Percentiles rank a stretch among this genome's conserved stretches.
Conservation (phyloP, 1,140 invertebrate species). For the Drosophila erecta region DNA sequence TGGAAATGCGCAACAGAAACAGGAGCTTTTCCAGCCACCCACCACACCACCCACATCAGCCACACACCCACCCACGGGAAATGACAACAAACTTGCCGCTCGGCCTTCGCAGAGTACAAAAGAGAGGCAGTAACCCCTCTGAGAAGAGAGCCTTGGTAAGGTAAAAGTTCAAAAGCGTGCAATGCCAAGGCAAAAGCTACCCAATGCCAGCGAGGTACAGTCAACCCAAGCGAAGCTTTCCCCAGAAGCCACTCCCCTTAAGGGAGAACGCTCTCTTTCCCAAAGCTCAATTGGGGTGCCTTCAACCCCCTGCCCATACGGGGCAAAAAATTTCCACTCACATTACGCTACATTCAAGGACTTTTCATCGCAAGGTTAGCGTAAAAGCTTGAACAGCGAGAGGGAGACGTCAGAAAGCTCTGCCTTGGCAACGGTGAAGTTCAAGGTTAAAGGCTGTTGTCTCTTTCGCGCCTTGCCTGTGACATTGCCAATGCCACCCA, state of each 20-base stretch:
- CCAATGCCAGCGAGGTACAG: constrained; percentile 74
- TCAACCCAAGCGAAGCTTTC: constrained; percentile 64
- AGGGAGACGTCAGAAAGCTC: constrained; percentile 26
- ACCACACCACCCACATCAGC: background rate
- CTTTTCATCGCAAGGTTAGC: constrained; percentile 63
- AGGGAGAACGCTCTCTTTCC: constrained; percentile 31
- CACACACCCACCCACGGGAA: constrained; percentile 12
- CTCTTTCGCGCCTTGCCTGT: constrained; percentile 18
- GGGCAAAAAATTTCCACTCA: constrained; percentile 58
- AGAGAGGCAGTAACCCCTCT: constrained; percentile 11
- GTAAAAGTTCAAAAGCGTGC: constrained; percentile 72
- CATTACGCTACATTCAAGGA: constrained; percentile 66
- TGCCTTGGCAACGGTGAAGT: constrained; percentile 77
- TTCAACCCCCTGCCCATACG: background rate
- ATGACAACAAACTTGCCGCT: constrained; percentile 47
- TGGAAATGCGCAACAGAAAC: constrained; percentile 75
- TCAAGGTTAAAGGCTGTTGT: constrained; percentile 70
- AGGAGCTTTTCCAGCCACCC: constrained; percentile 32
- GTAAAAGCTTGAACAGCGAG: constrained; percentile 55
- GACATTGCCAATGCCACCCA: constrained; percentile 47
- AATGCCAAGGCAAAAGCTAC: constrained; percentile 78
- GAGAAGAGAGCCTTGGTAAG: constrained; percentile 8
- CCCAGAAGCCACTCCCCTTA: constrained; percentile 30
- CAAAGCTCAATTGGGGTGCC: constrained; percentile 6
- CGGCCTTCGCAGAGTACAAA: constrained; percentile 46